A percentile compares a stretch with the other conserved stretches of the same genome.
These are phyloP conservation scores for Drosophila peninsularis DNA, from an alignment of 2,888 invertebrate genomes.

Conservation along the genomic window DNA sequence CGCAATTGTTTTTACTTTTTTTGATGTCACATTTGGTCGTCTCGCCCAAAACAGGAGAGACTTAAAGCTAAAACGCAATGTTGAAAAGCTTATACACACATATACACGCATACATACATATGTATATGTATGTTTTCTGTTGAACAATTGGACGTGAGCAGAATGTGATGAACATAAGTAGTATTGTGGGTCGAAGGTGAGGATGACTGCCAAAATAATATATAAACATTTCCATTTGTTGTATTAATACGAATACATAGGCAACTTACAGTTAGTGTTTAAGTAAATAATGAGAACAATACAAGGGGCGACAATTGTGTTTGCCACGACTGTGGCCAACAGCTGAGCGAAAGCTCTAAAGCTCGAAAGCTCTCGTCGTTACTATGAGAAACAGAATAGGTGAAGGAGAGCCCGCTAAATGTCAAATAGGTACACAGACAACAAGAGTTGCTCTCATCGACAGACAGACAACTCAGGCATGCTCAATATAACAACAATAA, in stretches of 20 bases:
- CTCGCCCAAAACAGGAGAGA: slow-evolving; percentile 39
- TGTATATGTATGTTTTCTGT: not conserved
- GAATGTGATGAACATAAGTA: not conserved
- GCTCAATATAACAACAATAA: not conserved
- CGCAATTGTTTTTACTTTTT: slow-evolving; percentile 33
- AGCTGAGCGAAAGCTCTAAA: slow-evolving; percentile 65
- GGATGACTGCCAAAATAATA: not conserved
- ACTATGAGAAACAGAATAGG: slow-evolving; percentile 23
- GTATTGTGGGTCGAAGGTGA: not conserved
- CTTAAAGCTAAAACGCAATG: slow-evolving; percentile 42
- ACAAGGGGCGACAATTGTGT: slow-evolving; percentile 3
- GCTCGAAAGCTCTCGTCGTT: not conserved
- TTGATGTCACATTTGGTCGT: slow-evolving; percentile 31
- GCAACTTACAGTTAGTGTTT: not conserved
- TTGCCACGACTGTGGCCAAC: slow-evolving; percentile 52
- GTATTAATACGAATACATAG: not conserved
- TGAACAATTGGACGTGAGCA: not conserved
- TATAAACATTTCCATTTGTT: not conserved
- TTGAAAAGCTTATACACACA: slow-evolving; percentile 50
- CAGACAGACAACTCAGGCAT: not conserved
- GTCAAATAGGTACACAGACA: slow-evolving; percentile 33
- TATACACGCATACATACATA: slow-evolving; percentile 1
- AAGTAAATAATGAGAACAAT: not conserved
- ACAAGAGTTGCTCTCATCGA: not conserved
- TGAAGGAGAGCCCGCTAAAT: slow-evolving; percentile 32